Conservation (phyloP, 2,888 invertebrate species). For the Harpalus rufipes region DNA sequence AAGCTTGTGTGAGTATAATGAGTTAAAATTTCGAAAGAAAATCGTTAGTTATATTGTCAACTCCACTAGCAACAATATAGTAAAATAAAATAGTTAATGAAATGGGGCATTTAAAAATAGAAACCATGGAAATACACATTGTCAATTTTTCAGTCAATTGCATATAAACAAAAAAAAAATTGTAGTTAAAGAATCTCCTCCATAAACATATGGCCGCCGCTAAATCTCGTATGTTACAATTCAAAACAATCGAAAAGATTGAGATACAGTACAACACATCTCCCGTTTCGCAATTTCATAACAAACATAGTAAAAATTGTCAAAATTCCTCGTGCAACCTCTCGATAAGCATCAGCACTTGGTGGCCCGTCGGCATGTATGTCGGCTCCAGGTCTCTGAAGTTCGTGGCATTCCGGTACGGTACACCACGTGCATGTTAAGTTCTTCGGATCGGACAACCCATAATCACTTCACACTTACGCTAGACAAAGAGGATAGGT, state of each 20-base stretch:
- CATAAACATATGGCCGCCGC: too few relatives aligned
- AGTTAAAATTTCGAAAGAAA: too few relatives aligned
- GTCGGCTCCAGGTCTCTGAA: conserved; percentile 33
- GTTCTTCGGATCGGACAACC: not conserved
- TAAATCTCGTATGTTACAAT: too few relatives aligned
- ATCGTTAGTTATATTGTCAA: too few relatives aligned
- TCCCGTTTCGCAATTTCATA: not conserved
- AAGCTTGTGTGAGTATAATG: too few relatives aligned
- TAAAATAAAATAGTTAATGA: too few relatives aligned
- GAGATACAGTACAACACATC: not conserved
- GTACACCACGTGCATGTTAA: conserved; percentile 8
- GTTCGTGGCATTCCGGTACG: conserved; percentile 23
- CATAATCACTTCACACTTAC: conserved; percentile 34
- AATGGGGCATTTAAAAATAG: too few relatives aligned
- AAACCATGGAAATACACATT: too few relatives aligned
- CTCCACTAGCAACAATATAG: too few relatives aligned
- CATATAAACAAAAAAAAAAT: too few relatives aligned
- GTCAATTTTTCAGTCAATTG: too few relatives aligned
- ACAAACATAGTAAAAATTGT: not conserved
- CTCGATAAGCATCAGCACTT: not conserved
- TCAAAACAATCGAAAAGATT: not conserved
- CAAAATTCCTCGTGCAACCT: not conserved
- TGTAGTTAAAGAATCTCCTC: too few relatives aligned
- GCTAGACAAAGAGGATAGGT: not conserved
- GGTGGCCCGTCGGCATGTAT: conserved; percentile 25